Evolutionary conservation across 2,113 vertebrate species (phyloP), one percentile per base, ranked within the genome.

Genomic region (Beaufortia kweichowensis): DNA sequence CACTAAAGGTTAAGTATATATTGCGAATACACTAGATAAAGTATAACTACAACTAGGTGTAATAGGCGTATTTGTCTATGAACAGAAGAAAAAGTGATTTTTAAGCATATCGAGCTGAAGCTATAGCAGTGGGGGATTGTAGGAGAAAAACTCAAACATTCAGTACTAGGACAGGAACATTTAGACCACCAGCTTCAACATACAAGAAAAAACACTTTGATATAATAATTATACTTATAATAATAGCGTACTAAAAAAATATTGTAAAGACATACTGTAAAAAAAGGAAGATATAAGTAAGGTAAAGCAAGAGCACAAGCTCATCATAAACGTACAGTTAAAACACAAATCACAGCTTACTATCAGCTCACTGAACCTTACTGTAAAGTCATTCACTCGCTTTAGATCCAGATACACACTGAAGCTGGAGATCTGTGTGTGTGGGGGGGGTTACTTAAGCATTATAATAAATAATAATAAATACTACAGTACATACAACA

Each of bases 1-100:
- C n/a, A 1, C 0, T 69, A 33, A n/a, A 33, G 33, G 43, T 69
- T 55, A n/a, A 28, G 12, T 69, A 69, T 69, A 69, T 69, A 69
- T 55, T 23, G 46, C 28, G n/a, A 55, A 33, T 69, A 69, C 66
- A 55, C 48, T 55, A 55, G 28, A 33, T 53, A 48, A 69, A 69
- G 31, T 14, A 53, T 69, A 69, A 69, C 48, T 55, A 55, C 48
- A 69, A 29, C 66, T 69, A 68, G 26, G 63, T 14, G 21, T 43
- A 43, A 65, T 26, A 65, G 43, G 65, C 65, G 41, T 67, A 48
- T 50, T 67, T 9, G 12, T 69, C 46, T 69, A 53, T 46, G 63
- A 60, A 76, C 86, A 83, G 80, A 81, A 80, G 81, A 57, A 79
- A 53, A 81, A 86, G 72, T 83, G 65, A 29, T 29, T 50, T 21